Conservation (phyloP, 2,113 vertebrate genomes). For the Mirza zaza region DNA sequence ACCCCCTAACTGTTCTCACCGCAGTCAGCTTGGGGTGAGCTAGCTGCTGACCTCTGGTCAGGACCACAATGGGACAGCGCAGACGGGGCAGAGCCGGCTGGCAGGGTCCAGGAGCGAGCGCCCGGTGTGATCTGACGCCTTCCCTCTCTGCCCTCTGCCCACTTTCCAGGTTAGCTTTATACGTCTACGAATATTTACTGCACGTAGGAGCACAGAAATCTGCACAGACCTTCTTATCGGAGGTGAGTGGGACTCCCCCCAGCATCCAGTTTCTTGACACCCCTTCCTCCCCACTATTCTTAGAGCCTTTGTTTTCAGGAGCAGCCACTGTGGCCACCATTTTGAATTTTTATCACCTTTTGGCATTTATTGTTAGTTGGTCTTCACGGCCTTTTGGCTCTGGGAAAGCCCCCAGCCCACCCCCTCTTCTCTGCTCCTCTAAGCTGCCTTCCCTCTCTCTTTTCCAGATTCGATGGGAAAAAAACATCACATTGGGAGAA, state of each 20-base stretch:
- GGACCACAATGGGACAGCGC: conserved; percentile 50
- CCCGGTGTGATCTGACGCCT: conserved; percentile 48
- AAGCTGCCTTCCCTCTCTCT: conserved; percentile 61
- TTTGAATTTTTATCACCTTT: conserved; percentile 87
- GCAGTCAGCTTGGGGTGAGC: neutral
- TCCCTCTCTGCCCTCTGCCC: neutral
- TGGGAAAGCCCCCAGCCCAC: conserved; percentile 20
- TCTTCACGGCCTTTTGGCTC: conserved; percentile 73
- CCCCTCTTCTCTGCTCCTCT: conserved; percentile 3
- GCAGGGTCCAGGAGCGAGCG: conserved; percentile 28
- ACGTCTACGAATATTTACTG: conserved; percentile 98
- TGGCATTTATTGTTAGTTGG: conserved; percentile 84
- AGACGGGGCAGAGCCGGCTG: neutral
- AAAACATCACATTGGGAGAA: conserved; percentile 96
- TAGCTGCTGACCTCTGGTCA: neutral
- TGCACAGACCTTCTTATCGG: conserved; percentile 98
- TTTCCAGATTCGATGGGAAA: conserved; percentile 96
- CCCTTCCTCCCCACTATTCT: conserved; percentile 66
- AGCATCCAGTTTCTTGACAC: conserved; percentile 71
- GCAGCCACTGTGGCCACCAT: conserved; percentile 85
- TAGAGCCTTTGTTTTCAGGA: conserved; percentile 82
- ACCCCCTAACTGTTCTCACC: neutral
- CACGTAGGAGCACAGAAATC: conserved; percentile 99
- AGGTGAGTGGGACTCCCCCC: conserved; percentile 87
- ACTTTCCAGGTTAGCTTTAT: conserved; percentile 91